Percentiles rank a stretch among this genome's conserved stretches.
Evolutionary conservation across 2,888 invertebrate genomes (phyloP).

Genomic region (Lasioglossum calceatum): DNA sequence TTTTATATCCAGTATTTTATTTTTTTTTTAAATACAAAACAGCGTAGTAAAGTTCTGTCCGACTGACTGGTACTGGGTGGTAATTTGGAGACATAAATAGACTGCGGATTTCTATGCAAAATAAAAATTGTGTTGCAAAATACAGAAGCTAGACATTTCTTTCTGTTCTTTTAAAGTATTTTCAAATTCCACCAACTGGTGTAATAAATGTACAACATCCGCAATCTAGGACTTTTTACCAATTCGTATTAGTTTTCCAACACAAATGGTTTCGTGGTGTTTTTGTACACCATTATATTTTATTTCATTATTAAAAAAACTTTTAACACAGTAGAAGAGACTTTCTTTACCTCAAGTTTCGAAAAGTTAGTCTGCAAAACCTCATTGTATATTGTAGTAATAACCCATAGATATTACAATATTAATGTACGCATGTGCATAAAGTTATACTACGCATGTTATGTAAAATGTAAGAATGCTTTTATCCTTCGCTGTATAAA

Average conservation of each 20-base stretch:
- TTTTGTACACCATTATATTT: neutral
- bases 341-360: neutral
- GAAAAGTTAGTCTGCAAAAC: neutral
- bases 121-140: too few species aligned
- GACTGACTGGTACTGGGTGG: too few species aligned
- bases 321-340: neutral
- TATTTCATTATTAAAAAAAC: neutral
- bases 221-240: neutral
- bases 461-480: neutral
- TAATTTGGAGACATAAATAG: too few species aligned
- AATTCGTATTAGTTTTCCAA: too few species aligned
- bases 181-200: too few species aligned
- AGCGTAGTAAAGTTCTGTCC: too few species aligned
- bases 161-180: too few species aligned
- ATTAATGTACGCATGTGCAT: neutral
- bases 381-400: neutral
- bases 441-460: neutral
- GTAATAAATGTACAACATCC: too few species aligned
- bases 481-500: constrained; percentile 1
- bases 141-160: too few species aligned
- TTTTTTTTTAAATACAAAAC: too few species aligned
- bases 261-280: neutral
- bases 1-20: too few species aligned
- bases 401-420: neutral
- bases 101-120: too few species aligned